Conservation (phyloP, 2,113 vertebrate genomes). For the Scytalopus superciliaris region DNA sequence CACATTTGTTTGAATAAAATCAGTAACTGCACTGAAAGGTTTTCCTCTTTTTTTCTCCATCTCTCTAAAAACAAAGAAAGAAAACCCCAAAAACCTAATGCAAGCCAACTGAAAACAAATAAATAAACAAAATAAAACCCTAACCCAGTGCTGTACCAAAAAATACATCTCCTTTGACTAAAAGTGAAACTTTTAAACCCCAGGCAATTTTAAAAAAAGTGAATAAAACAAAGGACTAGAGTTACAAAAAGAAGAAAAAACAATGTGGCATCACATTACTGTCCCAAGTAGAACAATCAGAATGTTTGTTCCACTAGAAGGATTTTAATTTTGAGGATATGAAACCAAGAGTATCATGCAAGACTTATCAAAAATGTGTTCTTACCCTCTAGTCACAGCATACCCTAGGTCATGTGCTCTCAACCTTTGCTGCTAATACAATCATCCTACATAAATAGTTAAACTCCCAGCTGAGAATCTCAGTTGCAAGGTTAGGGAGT, state of each 20-base stretch:
- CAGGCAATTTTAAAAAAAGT: not conserved
- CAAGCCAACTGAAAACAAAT: not conserved
- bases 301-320: not conserved
- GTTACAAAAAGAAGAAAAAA: not conserved
- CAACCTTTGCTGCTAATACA: not conserved
- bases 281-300: not conserved
- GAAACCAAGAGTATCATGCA: not conserved
- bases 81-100: not conserved
- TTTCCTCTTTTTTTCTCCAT: rapidly evolving
- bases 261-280: rapidly evolving
- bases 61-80: not conserved
- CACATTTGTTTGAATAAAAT: not conserved
- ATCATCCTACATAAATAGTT: not conserved
- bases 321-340: not conserved
- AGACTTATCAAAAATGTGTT: not conserved
- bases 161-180: not conserved
- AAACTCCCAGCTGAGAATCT: not conserved
- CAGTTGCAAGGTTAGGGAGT: not conserved
- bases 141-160: rapidly evolving
- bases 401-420: not conserved
- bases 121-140: not conserved
- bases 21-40: not conserved
- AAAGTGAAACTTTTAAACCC: not conserved
- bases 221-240: not conserved
- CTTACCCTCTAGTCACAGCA: not conserved